Conservation (phyloP, 2,797 vertebrate species). For the Rhinoraja longicauda region DNA sequence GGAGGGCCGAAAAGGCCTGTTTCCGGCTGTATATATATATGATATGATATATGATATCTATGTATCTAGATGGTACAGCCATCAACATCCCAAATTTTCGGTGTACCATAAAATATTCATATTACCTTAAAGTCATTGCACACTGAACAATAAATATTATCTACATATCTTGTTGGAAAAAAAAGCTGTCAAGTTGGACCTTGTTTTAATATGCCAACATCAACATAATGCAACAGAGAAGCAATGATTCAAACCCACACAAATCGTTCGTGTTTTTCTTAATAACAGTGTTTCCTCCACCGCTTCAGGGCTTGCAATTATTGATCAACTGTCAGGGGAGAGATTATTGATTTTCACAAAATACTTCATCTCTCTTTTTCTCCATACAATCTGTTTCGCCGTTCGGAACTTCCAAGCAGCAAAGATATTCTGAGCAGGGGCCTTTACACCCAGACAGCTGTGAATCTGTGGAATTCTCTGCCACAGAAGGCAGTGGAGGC, state of each 20-base stretch:
- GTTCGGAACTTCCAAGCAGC: background rate
- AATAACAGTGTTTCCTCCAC: background rate
- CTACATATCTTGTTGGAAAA: background rate
- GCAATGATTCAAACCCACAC: background rate
- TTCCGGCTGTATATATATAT: no score
- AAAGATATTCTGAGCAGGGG: background rate
- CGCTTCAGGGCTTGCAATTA: background rate
- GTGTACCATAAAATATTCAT: background rate
- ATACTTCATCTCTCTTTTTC: background rate
- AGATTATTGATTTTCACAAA: background rate
- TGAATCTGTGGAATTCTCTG: no score
- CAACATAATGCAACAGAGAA: background rate
- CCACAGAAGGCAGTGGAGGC: no score
- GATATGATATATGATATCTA: no score
- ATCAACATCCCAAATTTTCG: background rate
- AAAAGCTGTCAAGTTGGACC: no score
- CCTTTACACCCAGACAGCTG: no score
- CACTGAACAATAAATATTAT: background rate
- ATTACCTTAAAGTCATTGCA: background rate
- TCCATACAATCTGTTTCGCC: background rate
- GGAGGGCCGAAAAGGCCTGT: no score
- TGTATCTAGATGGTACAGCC: no score
- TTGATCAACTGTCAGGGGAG: background rate
- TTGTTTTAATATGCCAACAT: background rate
- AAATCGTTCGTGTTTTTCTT: background rate